Evolutionary conservation across 1,140 invertebrate species (phyloP), one percentile per base, ranked within the genome.

Genomic region (Drosophila micromelanica): DNA sequence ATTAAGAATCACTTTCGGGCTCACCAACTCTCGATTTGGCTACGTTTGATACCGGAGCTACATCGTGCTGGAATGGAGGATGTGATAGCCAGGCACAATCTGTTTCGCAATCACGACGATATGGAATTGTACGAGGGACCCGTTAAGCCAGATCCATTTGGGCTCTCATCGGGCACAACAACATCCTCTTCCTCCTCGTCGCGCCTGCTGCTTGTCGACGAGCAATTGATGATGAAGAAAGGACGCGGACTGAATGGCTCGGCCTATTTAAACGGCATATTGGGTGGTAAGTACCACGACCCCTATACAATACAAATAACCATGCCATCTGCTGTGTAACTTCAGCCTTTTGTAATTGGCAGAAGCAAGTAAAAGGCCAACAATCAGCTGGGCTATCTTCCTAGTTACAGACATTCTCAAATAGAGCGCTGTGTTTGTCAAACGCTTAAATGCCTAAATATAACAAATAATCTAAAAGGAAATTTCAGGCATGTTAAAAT

Each of bases 1-100:
- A 95, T 97, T 93, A 97, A 98, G 90, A 98, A 98, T 92, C 98
- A 98, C 92, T 99, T 98, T 92, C 94, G 98, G 20, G 97, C 97
- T 11, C 97, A 98, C 92, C 97, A 98, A 89, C 93, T 98, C 17
- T 98, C 97, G 4, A 97, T 99, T 48, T 99, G 98, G 98, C 93
- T 98, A 11, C 95, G 97, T 40, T 94, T 99, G 7, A 97, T 99
- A 46, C 98, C 98, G 0, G 97, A 98, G 92, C 94, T 99, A 12
- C 97, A 99, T 92, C 93, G 96, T 43, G 96, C 96, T 0, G 97
- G 97, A 12, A 97, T 97, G 95, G 96, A 97, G 79, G 96, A 97
- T 92, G 96, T 96, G 15, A 95, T 96, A 62, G 95, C 96, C 11
- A 94, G 95, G 64, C 96, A 97, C 92, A 97, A 97, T 92, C 93